Conservation (phyloP, 2,797 vertebrate species). For the Oryzias sinensis region DNA sequence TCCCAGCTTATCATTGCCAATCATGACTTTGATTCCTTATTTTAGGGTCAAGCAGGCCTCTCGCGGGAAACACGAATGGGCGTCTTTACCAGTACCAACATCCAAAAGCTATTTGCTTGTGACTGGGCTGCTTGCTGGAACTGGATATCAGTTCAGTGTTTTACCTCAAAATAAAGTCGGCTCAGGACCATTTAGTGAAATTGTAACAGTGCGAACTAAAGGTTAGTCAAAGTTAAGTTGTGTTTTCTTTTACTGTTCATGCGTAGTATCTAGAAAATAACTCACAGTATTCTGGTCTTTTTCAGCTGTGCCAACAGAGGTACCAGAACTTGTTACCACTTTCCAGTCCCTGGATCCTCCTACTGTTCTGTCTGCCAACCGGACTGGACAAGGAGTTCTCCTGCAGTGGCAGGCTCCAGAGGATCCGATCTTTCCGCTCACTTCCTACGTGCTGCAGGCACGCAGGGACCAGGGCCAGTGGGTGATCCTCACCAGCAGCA, state of each 20-base stretch:
- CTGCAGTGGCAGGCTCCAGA: slow-evolving; percentile 86
- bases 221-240: slow-evolving; percentile 56
- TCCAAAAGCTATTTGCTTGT: slow-evolving; percentile 85
- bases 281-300: background rate
- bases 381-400: slow-evolving; percentile 81
- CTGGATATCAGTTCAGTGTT: slow-evolving; percentile 91
- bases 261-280: too few relatives aligned
- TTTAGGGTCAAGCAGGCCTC: slow-evolving; percentile 84
- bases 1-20: background rate
- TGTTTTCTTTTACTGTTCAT: background rate
- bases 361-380: slow-evolving; percentile 79
- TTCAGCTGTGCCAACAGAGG: slow-evolving; percentile 68
- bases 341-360: slow-evolving; percentile 81
- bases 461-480: slow-evolving; percentile 83
- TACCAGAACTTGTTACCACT: slow-evolving; percentile 48
- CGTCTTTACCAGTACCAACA: slow-evolving; percentile 84
- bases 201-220: slow-evolving; percentile 82
- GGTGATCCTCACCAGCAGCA: slow-evolving; percentile 83
- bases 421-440: slow-evolving; percentile 73
- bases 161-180: slow-evolving; percentile 96
- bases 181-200: slow-evolving; percentile 94
- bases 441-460: slow-evolving; percentile 86
- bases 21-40: slow-evolving; percentile 8
- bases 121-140: slow-evolving; percentile 82
- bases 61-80: slow-evolving; percentile 90